A percentile compares a stretch with the other conserved stretches of the same genome.
These are phyloP conservation scores for Lithodes maja DNA, from an alignment of 2,888 invertebrate species.

Conservation along the genomic window DNA sequence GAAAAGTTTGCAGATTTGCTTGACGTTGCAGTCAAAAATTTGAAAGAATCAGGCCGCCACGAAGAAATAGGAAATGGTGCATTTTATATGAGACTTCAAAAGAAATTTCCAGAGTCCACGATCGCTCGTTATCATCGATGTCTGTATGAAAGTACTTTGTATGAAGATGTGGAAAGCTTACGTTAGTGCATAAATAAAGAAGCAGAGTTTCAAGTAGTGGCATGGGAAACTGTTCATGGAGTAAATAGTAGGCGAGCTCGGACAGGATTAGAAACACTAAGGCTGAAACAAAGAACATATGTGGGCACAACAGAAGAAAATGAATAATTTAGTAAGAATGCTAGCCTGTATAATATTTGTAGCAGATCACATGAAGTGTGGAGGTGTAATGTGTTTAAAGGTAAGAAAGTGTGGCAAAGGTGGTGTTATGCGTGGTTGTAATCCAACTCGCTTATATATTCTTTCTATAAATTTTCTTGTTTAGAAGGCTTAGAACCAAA, in stretches of 20 bases:
- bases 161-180: background rate
- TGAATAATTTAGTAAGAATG: background rate
- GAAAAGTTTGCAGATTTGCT: slow-evolving; percentile 17
- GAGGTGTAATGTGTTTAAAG: slow-evolving; percentile 12
- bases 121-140: background rate
- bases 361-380: background rate
- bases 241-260: background rate
- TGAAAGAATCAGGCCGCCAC: background rate
- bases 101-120: background rate
- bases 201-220: slow-evolving; percentile 13
- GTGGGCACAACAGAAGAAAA: background rate
- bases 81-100: slow-evolving; percentile 18
- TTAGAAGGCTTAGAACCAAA: too few species aligned
- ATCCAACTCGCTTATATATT: background rate
- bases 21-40: background rate
- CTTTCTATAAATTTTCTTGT: too few species aligned
- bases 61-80: slow-evolving; percentile 5
- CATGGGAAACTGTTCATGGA: slow-evolving; percentile 18
- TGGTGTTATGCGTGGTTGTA: background rate
- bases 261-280: background rate
- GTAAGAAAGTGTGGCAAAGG: background rate
- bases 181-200: background rate
- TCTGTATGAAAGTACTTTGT: background rate
- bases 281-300: background rate
- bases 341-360: background rate